Percentiles rank a stretch among this genome's conserved stretches.
phyloP scores from a whole-genome alignment of 2,797 vertebrate genomes.

The Botia almorhae region DNA sequence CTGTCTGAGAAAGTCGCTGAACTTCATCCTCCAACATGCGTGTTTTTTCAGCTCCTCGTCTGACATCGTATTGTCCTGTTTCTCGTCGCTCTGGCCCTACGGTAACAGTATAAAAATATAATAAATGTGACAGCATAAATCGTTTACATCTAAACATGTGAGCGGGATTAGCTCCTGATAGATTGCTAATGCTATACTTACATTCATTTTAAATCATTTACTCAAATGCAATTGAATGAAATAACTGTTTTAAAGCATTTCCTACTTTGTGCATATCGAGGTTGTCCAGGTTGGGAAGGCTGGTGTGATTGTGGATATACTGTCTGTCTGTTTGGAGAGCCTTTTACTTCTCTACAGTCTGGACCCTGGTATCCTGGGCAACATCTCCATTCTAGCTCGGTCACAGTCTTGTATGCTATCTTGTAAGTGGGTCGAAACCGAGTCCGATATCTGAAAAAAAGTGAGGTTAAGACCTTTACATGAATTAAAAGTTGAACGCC shows the following conservation, averaged over 20 bases:
- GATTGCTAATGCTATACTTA: neutral
- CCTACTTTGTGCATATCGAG: slow-evolving; percentile 75
- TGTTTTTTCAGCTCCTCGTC: slow-evolving; percentile 80
- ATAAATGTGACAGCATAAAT: slow-evolving; percentile 15
- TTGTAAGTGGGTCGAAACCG: slow-evolving; percentile 89
- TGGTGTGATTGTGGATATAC: slow-evolving; percentile 64
- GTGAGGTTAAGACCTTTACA: neutral
- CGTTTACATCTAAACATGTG: neutral
- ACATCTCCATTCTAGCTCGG: slow-evolving; percentile 94
- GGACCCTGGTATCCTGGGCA: slow-evolving; percentile 91
- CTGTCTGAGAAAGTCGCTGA: slow-evolving; percentile 88
- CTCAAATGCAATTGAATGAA: neutral
- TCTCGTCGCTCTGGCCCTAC: slow-evolving; percentile 75
- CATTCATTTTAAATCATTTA: neutral
- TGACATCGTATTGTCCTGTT: slow-evolving; percentile 69
- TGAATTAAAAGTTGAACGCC: neutral
- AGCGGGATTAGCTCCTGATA: neutral
- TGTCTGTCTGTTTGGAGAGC: slow-evolving; percentile 68
- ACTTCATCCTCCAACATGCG: slow-evolving; percentile 90
- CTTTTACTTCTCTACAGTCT: slow-evolving; percentile 88
- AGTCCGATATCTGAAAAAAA: slow-evolving; percentile 82
- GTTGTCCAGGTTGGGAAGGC: slow-evolving; percentile 64
- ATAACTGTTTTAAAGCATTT: neutral
- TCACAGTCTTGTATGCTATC: slow-evolving; percentile 88
- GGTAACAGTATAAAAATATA: slow-evolving; percentile 28